These are phyloP conservation scores for Lanistes nyassanus DNA, from an alignment of 1,140 invertebrate species.

Conservation along the genomic window DNA sequence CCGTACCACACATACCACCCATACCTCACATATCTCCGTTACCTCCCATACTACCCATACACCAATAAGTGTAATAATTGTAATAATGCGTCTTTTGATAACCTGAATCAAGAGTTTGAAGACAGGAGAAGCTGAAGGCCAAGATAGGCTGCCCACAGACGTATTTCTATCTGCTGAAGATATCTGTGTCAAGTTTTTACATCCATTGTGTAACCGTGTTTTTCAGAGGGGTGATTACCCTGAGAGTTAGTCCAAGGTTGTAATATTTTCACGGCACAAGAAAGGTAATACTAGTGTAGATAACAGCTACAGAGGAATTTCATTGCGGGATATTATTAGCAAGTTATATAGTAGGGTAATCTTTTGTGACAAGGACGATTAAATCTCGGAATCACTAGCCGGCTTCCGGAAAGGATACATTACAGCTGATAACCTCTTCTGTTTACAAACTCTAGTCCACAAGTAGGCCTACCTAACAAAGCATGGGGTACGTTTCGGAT, in stretches of 20 bases:
- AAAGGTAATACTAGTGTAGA: background rate
- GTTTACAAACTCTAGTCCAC: background rate
- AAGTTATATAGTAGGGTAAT: constrained; percentile 2
- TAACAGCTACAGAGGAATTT: background rate
- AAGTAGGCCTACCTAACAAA: background rate
- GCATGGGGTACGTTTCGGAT: no score
- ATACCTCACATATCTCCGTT: no score
- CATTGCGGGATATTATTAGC: background rate
- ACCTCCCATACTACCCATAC: no score
- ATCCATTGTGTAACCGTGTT: no score
- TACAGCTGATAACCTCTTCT: background rate
- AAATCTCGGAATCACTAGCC: background rate
- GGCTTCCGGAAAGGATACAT: background rate
- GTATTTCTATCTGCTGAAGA: no score
- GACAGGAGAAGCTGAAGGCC: no score
- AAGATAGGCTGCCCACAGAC: no score
- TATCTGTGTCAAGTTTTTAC: no score
- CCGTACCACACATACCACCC: no score
- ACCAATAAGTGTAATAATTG: no score
- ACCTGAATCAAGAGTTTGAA: no score
- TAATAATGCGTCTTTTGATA: no score
- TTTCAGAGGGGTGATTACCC: background rate
- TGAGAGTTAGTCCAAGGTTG: background rate
- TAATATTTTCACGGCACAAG: background rate
- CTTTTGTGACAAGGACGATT: background rate